Percentiles rank a stretch among this genome's conserved stretches.
Evolutionary conservation across 2,113 vertebrate genomes (phyloP).

Genomic region (Bombycilla garrulus): DNA sequence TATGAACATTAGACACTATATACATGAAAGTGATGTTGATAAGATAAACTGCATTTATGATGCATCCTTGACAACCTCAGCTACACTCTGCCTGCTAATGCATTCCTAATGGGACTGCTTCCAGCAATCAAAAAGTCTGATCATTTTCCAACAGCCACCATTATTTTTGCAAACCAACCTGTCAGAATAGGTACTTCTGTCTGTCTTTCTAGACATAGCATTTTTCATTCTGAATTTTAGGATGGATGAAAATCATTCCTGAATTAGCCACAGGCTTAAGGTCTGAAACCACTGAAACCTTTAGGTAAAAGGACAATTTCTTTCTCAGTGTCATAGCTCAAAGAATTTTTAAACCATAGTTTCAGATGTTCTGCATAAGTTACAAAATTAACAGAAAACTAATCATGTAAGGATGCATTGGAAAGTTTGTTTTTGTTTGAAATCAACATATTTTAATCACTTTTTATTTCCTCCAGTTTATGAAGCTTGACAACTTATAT

Average conservation of each 20-base stretch:
- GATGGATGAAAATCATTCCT: neutral
- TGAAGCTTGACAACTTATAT: neutral
- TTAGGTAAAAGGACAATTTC: neutral
- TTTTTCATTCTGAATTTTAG: neutral
- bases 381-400: neutral
- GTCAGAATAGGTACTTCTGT: neutral
- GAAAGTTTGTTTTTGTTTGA: neutral
- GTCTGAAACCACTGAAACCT: neutral
- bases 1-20: neutral
- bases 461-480: neutral
- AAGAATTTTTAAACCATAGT: neutral
- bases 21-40: neutral
- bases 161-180: neutral
- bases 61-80: constrained; percentile 24
- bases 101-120: constrained; percentile 5
- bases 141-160: neutral
- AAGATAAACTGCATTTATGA: neutral
- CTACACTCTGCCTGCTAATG: neutral
- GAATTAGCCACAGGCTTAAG: neutral
- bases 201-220: neutral
- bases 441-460: neutral
- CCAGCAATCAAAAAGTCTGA: neutral
- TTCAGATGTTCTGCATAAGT: neutral
- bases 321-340: neutral
- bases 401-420: neutral